Conservation (phyloP, 1,140 invertebrate genomes). For the Pogonomyrmex californicus region DNA sequence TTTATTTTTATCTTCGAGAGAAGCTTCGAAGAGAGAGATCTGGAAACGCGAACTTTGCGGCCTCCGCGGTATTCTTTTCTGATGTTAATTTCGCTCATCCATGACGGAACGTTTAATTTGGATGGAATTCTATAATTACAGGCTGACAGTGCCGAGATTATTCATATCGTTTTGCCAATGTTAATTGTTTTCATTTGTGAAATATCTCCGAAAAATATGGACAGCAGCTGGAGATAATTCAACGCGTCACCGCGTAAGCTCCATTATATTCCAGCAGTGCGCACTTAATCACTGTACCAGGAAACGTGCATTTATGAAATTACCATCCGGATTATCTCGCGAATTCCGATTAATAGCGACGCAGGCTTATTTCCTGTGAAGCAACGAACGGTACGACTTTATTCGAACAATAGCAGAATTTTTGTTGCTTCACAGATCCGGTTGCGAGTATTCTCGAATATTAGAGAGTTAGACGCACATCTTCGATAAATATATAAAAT, state of each 20-base stretch:
- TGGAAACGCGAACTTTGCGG: neutral
- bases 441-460: neutral
- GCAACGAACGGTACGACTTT: neutral
- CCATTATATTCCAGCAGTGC: neutral
- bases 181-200: neutral
- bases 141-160: neutral
- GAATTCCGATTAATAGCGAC: neutral
- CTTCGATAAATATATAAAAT: neutral
- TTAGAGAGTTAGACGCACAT: constrained; percentile 10
- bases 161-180: neutral
- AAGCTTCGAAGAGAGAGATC: neutral
- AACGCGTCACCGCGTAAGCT: neutral
- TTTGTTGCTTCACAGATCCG: neutral
- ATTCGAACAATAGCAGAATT: neutral
- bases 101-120: neutral
- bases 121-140: neutral
- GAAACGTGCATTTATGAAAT: constrained; percentile 53
- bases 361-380: neutral
- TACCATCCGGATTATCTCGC: constrained; percentile 1
- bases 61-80: constrained; percentile 1
- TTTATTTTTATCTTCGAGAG: constrained; percentile 27
- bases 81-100: neutral
- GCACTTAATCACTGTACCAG: constrained; percentile 25
- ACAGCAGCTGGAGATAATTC: neutral
- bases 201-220: neutral